Percentiles rank a stretch among this genome's conserved stretches.
Conservation (phyloP, 2,113 vertebrate genomes). For the Corvus moneduloides region DNA sequence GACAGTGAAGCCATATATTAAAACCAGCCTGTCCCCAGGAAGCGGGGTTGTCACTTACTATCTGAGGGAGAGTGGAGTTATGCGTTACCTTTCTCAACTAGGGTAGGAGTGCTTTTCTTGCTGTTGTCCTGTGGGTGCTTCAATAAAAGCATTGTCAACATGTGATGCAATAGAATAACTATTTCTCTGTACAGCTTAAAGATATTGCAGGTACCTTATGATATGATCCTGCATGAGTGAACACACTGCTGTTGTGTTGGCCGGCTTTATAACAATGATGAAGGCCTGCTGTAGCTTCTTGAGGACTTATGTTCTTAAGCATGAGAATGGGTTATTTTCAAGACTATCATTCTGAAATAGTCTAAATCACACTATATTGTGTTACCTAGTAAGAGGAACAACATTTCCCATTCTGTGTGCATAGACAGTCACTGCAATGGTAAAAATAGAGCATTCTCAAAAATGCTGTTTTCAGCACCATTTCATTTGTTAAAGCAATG, state of each 20-base stretch:
- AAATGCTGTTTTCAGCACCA: background rate
- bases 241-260: background rate
- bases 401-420: background rate
- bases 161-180: background rate
- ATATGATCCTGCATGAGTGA: background rate
- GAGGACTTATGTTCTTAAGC: background rate
- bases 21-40: slow-evolving; percentile 96
- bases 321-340: background rate
- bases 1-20: slow-evolving; percentile 92
- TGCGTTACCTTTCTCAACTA: slow-evolving; percentile 85
- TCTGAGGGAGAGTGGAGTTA: slow-evolving; percentile 91
- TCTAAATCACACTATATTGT: background rate
- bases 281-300: background rate
- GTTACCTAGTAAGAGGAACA: background rate
- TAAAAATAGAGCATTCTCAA: background rate
- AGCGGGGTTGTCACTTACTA: slow-evolving; percentile 98
- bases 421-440: background rate
- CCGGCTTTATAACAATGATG: background rate
- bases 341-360: background rate
- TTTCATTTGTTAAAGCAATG: background rate
- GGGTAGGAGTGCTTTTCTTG: slow-evolving; percentile 73
- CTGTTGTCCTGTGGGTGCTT: background rate
- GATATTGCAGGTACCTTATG: fast-evolving
- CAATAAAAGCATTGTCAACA: background rate
- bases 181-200: background rate